A percentile compares a stretch with the other conserved stretches of the same genome.
Evolutionary conservation across 2,888 invertebrate species (phyloP).

Genomic region (Epinotia ramella): DNA sequence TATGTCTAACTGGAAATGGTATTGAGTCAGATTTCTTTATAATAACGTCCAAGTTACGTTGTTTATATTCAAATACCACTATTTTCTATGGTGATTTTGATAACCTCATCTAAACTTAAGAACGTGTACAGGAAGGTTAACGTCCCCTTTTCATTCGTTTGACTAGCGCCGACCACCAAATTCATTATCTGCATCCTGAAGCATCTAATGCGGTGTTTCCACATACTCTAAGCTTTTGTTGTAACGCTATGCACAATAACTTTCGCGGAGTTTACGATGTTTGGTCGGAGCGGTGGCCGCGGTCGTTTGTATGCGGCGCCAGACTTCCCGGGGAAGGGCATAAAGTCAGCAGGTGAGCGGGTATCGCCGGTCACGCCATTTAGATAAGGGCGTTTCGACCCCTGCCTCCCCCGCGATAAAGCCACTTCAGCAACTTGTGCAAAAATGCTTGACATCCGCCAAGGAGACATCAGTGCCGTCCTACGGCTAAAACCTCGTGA

Average conservation of each 20-base stretch:
- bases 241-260: constrained; percentile 25
- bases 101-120: background rate
- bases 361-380: constrained; percentile 81
- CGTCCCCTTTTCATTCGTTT: background rate
- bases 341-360: constrained; percentile 79
- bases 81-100: background rate
- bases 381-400: constrained; percentile 80
- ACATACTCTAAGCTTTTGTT: constrained; percentile 51
- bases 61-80: background rate
- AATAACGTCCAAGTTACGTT: background rate
- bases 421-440: constrained; percentile 37
- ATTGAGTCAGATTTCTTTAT: background rate
- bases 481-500: background rate
- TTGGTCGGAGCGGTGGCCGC: constrained; percentile 66
- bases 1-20: background rate
- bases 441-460: constrained; percentile 33
- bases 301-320: constrained; percentile 78
- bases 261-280: constrained; percentile 66
- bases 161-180: background rate
- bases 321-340: constrained; percentile 75
- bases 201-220: constrained; percentile 53
- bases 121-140: background rate
- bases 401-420: constrained; percentile 68
- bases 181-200: background rate
- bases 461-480: background rate